Evolutionary conservation across 2,113 vertebrate genomes (phyloP).

Genomic region (Dipodomys ordii): DNA sequence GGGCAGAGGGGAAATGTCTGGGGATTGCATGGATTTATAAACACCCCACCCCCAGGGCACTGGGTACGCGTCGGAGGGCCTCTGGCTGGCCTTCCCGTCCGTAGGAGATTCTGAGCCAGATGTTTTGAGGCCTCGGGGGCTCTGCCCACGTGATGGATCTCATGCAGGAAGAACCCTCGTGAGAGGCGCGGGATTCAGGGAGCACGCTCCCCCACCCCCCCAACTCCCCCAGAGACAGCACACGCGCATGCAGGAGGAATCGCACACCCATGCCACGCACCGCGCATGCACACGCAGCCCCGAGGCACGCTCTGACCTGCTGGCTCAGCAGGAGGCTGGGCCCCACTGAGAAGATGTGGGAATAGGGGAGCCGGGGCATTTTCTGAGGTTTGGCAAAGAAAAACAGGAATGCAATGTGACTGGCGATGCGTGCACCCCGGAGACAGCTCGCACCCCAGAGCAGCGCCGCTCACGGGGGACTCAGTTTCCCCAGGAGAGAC

Average conservation of each 20-base stretch:
- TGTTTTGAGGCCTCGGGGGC: neutral
- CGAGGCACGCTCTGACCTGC: conserved; percentile 80
- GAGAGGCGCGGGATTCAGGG: conserved; percentile 42
- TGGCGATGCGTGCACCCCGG: conserved; percentile 9
- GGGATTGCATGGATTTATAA: neutral
- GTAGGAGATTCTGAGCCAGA: neutral
- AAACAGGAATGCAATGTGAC: conserved; percentile 73
- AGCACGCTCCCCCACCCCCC: neutral
- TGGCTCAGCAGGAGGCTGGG: conserved; percentile 79
- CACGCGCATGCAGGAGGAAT: conserved; percentile 67
- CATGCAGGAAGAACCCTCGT: neutral
- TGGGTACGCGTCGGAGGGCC: neutral
- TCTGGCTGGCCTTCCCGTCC: neutral
- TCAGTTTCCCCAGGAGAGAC: too few species aligned
- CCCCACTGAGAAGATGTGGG: conserved; percentile 81
- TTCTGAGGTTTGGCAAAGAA: conserved; percentile 77
- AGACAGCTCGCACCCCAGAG: neutral
- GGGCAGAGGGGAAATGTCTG: neutral
- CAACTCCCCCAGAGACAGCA: neutral
- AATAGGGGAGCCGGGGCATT: conserved; percentile 81
- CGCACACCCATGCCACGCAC: conserved; percentile 19
- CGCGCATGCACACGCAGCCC: conserved; percentile 43
- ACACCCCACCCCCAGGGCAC: neutral
- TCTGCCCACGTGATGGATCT: neutral
- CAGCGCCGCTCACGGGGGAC: neutral